Evolutionary conservation across 2,797 vertebrate genomes (phyloP).

Genomic region (Acrossocheilus fasciatus): DNA sequence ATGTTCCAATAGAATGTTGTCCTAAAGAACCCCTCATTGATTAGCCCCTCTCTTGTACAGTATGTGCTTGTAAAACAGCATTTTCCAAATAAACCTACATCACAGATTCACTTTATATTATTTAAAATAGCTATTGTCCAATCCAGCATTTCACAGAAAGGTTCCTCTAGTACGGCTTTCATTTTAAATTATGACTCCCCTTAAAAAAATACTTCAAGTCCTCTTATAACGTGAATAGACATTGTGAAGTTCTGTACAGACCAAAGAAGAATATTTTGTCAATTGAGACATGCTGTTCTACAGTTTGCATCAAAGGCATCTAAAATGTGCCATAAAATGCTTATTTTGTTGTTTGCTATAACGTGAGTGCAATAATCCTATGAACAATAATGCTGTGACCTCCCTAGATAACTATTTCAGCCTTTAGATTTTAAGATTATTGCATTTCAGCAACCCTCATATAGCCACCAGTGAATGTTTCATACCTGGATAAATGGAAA

Average conservation of each 20-base stretch:
- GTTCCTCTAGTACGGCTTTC: neutral
- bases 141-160: neutral
- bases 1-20: neutral
- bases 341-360: conserved; percentile 16
- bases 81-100: neutral
- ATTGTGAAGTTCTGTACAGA: neutral
- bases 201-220: neutral
- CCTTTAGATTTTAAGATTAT: conserved; percentile 27
- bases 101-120: neutral
- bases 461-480: conserved; percentile 20
- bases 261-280: neutral
- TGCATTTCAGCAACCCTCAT: neutral
- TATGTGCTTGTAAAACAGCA: neutral
- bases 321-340: conserved; percentile 3
- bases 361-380: conserved; percentile 11
- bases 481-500: conserved; percentile 19
- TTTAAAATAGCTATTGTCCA: neutral
- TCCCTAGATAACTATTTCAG: conserved; percentile 31
- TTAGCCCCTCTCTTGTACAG: neutral
- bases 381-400: conserved; percentile 29
- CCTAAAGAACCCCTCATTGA: neutral
- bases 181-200: neutral
- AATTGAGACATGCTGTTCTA: neutral
- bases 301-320: neutral
- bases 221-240: neutral